phyloP scores from a whole-genome alignment of 2,888 invertebrate genomes.

The Cheilosia variabilis region DNA sequence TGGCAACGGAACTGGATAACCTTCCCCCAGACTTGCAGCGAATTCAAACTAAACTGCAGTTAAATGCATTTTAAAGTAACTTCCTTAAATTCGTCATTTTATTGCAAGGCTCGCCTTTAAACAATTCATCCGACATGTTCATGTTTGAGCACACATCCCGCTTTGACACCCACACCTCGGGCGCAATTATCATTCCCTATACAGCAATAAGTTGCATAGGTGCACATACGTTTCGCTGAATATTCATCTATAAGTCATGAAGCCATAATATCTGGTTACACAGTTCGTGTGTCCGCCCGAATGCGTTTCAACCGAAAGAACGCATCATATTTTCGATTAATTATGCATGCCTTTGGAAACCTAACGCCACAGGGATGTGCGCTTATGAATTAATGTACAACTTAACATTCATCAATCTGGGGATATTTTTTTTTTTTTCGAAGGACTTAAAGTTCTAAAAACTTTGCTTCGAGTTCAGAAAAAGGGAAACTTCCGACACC shows the following conservation, averaged over 20 bases:
- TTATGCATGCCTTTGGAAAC: neutral
- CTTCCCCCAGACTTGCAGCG: too few species aligned
- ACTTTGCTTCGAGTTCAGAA: slow-evolving; percentile 2
- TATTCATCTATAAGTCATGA: too few species aligned
- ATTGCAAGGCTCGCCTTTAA: neutral
- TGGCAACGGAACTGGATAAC: too few species aligned
- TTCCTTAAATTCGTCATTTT: neutral
- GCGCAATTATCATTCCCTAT: slow-evolving; percentile 43
- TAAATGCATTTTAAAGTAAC: too few species aligned
- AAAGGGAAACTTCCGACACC: slow-evolving; percentile 3
- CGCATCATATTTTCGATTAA: neutral
- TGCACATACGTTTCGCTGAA: too few species aligned
- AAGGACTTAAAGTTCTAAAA: neutral
- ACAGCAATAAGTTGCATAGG: neutral
- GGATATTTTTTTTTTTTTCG: neutral
- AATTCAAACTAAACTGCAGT: too few species aligned
- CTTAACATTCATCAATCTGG: too few species aligned
- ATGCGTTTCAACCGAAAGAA: neutral
- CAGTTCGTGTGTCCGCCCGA: slow-evolving; percentile 20
- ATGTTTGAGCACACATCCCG: neutral
- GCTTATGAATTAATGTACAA: neutral
- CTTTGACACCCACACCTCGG: slow-evolving; percentile 9
- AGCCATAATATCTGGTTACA: slow-evolving; percentile 31
- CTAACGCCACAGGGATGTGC: neutral
- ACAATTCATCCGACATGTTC: neutral